phyloP scores from a whole-genome alignment of 1,140 invertebrate genomes.

The Mizuhopecten yessoensis region DNA sequence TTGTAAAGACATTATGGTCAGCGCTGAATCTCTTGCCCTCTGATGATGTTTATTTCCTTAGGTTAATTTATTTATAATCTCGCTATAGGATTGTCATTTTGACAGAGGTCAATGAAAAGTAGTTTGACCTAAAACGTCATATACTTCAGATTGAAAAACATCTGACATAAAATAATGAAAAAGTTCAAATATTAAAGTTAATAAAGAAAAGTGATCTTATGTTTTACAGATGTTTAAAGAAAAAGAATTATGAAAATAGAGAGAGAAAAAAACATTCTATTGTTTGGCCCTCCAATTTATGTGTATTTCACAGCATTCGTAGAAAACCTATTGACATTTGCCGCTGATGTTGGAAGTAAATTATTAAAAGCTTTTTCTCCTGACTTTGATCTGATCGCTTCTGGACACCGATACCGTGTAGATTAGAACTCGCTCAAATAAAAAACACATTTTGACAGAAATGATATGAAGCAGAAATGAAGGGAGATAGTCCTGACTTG shows the following conservation, averaged over 20 bases:
- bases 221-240: not conserved
- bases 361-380: not conserved
- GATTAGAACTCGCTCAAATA: not conserved
- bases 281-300: too few relatives aligned
- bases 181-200: too few relatives aligned
- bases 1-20: too few relatives aligned
- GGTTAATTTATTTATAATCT: too few relatives aligned
- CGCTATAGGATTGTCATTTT: too few relatives aligned
- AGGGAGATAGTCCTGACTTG: not conserved
- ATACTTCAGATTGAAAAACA: too few relatives aligned
- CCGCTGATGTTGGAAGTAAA: not conserved
- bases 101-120: too few relatives aligned
- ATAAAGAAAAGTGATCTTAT: not conserved
- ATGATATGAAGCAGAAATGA: constrained; percentile 34
- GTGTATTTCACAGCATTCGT: not conserved
- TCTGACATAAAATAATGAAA: too few relatives aligned
- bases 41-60: too few relatives aligned
- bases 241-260: not conserved
- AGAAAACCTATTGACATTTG: not conserved
- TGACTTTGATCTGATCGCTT: not conserved
- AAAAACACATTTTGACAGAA: constrained; percentile 35
- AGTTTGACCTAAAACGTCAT: too few relatives aligned
- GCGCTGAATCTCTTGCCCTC: too few relatives aligned
- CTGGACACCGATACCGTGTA: not conserved
- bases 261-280: too few relatives aligned